These are phyloP conservation scores for Nilaparvata lugens DNA, from an alignment of 1,140 invertebrate genomes.

Conservation along the genomic window DNA sequence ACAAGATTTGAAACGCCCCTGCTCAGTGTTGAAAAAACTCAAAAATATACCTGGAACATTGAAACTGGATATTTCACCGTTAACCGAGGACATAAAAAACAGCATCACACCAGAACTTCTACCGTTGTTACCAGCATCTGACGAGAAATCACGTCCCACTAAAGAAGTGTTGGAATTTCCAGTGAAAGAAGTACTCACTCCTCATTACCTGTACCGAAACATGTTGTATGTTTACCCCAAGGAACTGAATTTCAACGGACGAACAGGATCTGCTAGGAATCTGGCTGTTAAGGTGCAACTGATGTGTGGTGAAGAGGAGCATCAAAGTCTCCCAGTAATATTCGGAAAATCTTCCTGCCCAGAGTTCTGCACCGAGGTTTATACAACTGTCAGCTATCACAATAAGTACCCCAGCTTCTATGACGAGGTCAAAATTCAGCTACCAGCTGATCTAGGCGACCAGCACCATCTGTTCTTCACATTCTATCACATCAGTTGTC, in stretches of 20 bases:
- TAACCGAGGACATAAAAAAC: constrained; percentile 67
- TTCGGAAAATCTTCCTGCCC: constrained; percentile 91
- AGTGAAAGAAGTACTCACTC: constrained; percentile 56
- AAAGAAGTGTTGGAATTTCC: constrained; percentile 91
- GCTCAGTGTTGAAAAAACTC: constrained; percentile 75
- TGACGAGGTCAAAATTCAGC: constrained; percentile 88
- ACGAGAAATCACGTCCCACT: constrained; percentile 71
- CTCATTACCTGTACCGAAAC: constrained; percentile 77
- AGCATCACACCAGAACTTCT: constrained; percentile 81
- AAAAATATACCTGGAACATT: constrained; percentile 86
- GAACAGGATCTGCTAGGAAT: constrained; percentile 63
- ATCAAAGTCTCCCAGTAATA: constrained; percentile 67
- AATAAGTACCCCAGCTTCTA: constrained; percentile 82
- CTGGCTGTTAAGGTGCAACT: constrained; percentile 78
- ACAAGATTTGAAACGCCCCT: constrained; percentile 78
- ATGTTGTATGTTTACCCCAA: constrained; percentile 83
- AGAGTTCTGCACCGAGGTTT: constrained; percentile 76
- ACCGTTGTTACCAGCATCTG: constrained; percentile 56
- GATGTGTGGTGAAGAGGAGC: constrained; percentile 71
- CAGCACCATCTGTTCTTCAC: constrained; percentile 90
- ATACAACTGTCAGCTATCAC: constrained; percentile 88
- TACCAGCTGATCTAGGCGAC: constrained; percentile 79
- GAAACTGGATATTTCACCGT: constrained; percentile 85
- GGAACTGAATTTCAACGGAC: constrained; percentile 63
- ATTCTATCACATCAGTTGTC: constrained; percentile 94